Evolutionary conservation across 2,113 vertebrate genomes (phyloP), one percentile per base, ranked within the genome.

Genomic region (Lasiurus cinereus): DNA sequence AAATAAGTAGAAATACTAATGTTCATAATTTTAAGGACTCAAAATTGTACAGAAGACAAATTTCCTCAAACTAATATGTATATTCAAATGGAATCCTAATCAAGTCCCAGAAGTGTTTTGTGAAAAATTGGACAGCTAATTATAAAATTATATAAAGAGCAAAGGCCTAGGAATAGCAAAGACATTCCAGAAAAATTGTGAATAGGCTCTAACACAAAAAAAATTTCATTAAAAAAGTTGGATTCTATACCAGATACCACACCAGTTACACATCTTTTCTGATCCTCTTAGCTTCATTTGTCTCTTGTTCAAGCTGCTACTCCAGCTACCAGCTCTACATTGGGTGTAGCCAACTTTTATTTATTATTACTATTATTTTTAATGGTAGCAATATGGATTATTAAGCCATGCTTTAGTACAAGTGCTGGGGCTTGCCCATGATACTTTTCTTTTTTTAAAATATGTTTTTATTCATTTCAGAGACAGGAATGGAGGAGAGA

Each of bases 81-180:
- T 27, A 84, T 24, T 94, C 64, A 89, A 67, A 67, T 56, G 59
- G 16, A 73, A 84, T 85, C 27, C 46, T 91, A 69, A 70, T 92
- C 36, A 93, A 89, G 54, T 73, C 36, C 59, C 70, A 83, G 43
- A 46, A 50, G 2, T 5, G 14, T 79, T 93, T 33, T 94, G 33
- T 83, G 33, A 93, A 56, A 86, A 78, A 54, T 0, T 62, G 15
- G 29, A 73, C 19, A 10, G 73, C n/a, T 46, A 76, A 90, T 87
- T 88, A 31, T 93, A 72, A 95, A 83, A 72, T 87, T 77, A 70
- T 64, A 78, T 2, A 0, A 64, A 90, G 64, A 83, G 1, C 36
- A 93, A 88, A 67, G 39, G 31, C 77, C 50, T 50, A 90, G 9
- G 11, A 43, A 79, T 6, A 73, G 78, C 48, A 84, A 78, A 62